phyloP scores from a whole-genome alignment of 2,113 vertebrate genomes.

The Dicerorhinus sumatrensis region DNA sequence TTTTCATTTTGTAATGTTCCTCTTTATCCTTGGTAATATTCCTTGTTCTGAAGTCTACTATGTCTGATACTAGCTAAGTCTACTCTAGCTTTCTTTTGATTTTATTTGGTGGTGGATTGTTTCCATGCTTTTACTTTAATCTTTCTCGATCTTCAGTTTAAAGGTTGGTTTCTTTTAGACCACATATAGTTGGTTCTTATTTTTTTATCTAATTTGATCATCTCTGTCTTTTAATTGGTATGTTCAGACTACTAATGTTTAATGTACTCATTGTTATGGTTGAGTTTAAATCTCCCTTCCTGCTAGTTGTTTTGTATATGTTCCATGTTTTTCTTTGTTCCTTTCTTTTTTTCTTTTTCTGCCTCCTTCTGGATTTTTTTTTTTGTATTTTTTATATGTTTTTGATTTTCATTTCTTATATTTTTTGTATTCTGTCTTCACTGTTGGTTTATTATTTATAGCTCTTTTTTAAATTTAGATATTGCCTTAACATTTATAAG shows the following conservation, averaged over 20 bases:
- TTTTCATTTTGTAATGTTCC: neutral
- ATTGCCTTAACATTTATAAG: constrained; percentile 5
- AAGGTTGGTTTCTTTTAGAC: constrained; percentile 46
- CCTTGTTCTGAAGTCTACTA: neutral
- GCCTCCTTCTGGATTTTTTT: neutral
- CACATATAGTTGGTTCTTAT: neutral
- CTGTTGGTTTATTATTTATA: neutral
- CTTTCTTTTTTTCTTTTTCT: neutral
- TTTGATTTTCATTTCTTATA: neutral
- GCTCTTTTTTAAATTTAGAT: constrained; percentile 6
- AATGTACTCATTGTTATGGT: neutral
- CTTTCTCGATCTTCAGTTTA: neutral
- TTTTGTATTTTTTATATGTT: neutral
- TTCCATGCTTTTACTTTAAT: neutral
- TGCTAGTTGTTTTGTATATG: neutral
- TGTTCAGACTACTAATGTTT: constrained; percentile 22
- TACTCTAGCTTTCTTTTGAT: neutral
- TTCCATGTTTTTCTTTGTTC: neutral
- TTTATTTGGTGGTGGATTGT: neutral
- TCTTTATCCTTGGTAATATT: neutral
- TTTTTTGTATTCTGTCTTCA: neutral
- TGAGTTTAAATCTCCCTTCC: neutral
- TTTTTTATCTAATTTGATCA: neutral
- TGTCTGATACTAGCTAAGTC: neutral
- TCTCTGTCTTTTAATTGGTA: constrained; percentile 8